Percentiles rank a stretch among this genome's conserved stretches.
These are phyloP conservation scores for Patella ulyssiponensis DNA, from an alignment of 2,888 invertebrate species.

Conservation along the genomic window DNA sequence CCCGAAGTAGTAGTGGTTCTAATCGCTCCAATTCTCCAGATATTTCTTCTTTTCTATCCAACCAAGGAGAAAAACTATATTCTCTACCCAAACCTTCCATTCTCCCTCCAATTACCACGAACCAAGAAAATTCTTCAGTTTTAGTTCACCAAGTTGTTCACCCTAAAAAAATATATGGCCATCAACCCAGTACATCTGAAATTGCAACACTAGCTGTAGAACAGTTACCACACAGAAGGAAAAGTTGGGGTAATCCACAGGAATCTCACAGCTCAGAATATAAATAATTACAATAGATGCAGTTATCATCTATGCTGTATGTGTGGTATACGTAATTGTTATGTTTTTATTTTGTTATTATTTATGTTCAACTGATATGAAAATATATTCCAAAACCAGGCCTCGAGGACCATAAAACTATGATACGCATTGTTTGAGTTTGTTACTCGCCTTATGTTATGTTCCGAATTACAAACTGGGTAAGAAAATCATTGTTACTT, in stretches of 20 bases:
- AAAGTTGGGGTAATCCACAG: conserved; percentile 50
- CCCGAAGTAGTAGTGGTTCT: conserved; percentile 41
- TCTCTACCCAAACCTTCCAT: conserved; percentile 45
- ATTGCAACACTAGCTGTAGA: conserved; percentile 61
- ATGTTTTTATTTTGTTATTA: conserved; percentile 12
- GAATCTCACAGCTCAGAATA: conserved; percentile 61
- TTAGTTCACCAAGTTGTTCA: conserved; percentile 50
- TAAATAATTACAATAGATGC: conserved; percentile 37
- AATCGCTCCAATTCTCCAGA: conserved; percentile 55
- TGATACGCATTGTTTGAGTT: too few species aligned
- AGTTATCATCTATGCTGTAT: not conserved
- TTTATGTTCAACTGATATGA: not conserved
- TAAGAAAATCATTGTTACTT: too few species aligned
- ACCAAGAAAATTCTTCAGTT: conserved; percentile 20
- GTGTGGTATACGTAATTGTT: not conserved
- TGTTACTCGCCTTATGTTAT: too few species aligned
- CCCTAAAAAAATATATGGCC: conserved; percentile 16
- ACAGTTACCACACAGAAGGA: conserved; percentile 47
- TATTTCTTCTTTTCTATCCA: conserved; percentile 51
- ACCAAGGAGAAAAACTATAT: conserved; percentile 35
- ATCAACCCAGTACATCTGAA: conserved; percentile 29
- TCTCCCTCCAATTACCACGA: conserved; percentile 37
- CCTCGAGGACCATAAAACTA: too few species aligned
- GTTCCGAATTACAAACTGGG: too few species aligned
- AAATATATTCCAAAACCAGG: too few species aligned